Conservation (phyloP, 2,113 vertebrate genomes). For the Aramus guarauna region DNA sequence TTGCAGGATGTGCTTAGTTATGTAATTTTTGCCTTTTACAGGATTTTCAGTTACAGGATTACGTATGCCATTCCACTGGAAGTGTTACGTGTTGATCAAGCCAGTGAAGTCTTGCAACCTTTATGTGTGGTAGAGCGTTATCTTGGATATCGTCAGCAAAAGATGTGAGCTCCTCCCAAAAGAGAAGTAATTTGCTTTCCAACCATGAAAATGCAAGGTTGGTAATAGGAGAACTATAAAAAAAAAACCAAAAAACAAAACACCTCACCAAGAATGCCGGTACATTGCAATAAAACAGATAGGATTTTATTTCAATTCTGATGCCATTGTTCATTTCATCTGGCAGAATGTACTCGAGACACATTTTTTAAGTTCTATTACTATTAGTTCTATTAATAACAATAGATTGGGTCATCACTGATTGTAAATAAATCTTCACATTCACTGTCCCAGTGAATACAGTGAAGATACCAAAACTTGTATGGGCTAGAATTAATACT, state of each 20-base stretch:
- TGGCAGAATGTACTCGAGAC: neutral
- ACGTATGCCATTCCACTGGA: rapidly evolving
- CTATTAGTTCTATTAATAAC: neutral
- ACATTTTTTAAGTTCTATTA: too few species aligned
- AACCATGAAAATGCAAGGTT: neutral
- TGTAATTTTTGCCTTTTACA: neutral
- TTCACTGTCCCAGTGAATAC: neutral
- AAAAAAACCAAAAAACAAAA: neutral
- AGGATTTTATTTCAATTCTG: neutral
- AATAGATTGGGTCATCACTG: neutral
- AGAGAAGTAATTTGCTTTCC: neutral
- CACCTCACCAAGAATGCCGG: too few species aligned
- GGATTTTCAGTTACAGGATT: neutral
- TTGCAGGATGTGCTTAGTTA: neutral
- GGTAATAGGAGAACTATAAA: neutral
- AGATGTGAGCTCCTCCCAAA: neutral
- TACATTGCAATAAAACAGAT: neutral
- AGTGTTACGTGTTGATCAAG: neutral
- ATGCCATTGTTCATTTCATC: neutral
- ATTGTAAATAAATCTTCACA: neutral
- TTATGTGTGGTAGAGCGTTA: rapidly evolving
- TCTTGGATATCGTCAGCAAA: neutral
- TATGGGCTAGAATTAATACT: neutral
- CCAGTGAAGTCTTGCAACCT: neutral
- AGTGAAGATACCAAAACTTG: neutral